phyloP scores from a whole-genome alignment of 2,888 invertebrate genomes.

The Yponomeuta cagnagella region DNA sequence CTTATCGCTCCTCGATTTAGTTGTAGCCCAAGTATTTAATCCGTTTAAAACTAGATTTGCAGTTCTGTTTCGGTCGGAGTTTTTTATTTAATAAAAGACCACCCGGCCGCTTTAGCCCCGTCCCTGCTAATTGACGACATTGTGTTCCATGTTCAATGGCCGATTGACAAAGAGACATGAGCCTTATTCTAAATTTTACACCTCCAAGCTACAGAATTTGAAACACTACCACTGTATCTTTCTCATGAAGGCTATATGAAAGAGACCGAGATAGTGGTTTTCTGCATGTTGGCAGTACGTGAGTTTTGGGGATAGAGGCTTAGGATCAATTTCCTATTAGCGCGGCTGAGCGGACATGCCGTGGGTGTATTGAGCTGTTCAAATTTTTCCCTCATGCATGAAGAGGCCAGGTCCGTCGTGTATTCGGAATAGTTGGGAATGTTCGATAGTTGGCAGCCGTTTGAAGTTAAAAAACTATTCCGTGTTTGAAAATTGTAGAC shows the following conservation, averaged over 20 bases:
- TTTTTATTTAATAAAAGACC: not conserved
- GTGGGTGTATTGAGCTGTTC: not conserved
- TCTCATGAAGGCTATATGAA: not conserved
- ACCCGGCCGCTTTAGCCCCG: not conserved
- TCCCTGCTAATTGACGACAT: not conserved
- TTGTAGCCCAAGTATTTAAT: not conserved
- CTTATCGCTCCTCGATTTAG: not conserved
- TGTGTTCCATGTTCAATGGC: not conserved
- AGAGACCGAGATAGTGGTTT: not conserved
- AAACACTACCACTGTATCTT: not conserved
- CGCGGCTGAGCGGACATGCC: not conserved
- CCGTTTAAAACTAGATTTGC: not conserved
- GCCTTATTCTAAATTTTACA: not conserved
- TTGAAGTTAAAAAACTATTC: not conserved
- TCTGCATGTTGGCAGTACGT: no score
- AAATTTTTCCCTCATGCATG: not conserved
- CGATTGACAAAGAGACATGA: not conserved
- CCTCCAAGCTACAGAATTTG: not conserved
- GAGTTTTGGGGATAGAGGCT: not conserved
- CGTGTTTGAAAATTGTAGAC: not conserved
- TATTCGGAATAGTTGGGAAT: not conserved
- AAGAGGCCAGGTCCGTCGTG: not conserved
- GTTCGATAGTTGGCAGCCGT: not conserved
- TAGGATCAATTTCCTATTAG: not conserved
- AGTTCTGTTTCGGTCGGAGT: not conserved